Percentiles rank a stretch among this genome's conserved stretches.
phyloP scores from a whole-genome alignment of 2,888 invertebrate genomes.

The Cephus sareptanus region DNA sequence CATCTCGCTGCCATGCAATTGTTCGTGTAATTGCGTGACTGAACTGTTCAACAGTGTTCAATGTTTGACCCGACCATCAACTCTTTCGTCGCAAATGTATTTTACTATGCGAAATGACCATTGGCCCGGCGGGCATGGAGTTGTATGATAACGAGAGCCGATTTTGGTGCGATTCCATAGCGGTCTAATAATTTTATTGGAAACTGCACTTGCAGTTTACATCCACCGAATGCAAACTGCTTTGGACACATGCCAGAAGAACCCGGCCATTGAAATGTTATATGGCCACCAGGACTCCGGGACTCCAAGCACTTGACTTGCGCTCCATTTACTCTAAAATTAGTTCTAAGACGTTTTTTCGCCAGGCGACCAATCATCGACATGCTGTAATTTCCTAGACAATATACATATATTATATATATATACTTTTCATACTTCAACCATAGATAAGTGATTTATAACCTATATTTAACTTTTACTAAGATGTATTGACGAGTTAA shows the following conservation, averaged over 20 bases:
- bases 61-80: not conserved
- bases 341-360: conserved; percentile 32
- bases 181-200: conserved; percentile 48
- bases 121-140: not conserved
- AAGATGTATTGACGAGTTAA: not conserved
- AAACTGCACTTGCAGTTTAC: conserved; percentile 45
- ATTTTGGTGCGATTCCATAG: not conserved
- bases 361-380: not conserved
- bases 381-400: conserved; percentile 9
- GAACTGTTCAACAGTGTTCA: not conserved
- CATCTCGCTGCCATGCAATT: not conserved
- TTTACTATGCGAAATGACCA: not conserved
- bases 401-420: not conserved
- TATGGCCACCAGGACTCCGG: conserved; percentile 26
- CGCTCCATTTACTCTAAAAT: conserved; percentile 43
- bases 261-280: conserved; percentile 51
- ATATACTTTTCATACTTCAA: not conserved
- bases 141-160: not conserved
- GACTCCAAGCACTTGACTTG: conserved; percentile 21
- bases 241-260: conserved; percentile 51
- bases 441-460: not conserved
- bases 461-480: not conserved
- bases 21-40: not conserved
- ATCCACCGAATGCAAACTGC: conserved; percentile 48
- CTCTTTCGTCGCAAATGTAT: not conserved